Percentiles rank a stretch among this genome's conserved stretches.
Evolutionary conservation across 2,113 vertebrate species (phyloP).

Genomic region (Noctilio leporinus): DNA sequence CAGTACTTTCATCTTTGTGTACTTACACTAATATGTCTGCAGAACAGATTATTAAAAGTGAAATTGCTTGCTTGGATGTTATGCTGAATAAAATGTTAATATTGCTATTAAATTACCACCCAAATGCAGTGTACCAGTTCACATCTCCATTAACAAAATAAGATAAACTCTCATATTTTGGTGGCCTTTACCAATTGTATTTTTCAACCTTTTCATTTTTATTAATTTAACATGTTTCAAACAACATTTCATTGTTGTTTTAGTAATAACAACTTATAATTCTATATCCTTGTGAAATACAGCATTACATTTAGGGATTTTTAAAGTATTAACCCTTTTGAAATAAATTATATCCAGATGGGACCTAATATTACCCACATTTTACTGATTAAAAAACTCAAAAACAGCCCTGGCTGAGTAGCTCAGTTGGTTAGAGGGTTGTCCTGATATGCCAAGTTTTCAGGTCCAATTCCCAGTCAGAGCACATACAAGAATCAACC

Average conservation of each 20-base stretch:
- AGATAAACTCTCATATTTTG: not conserved
- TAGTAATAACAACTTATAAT: not conserved
- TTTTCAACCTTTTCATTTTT: not conserved
- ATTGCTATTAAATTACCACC: not conserved
- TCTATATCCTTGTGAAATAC: not conserved
- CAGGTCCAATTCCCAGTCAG: too few relatives aligned
- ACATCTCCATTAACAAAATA: not conserved
- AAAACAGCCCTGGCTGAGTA: not conserved
- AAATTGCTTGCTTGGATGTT: not conserved
- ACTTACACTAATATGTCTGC: not conserved
- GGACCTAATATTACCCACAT: not conserved
- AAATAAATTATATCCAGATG: not conserved
- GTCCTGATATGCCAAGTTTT: too few relatives aligned
- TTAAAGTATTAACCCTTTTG: not conserved
- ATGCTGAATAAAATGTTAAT: not conserved
- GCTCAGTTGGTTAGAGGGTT: too few relatives aligned
- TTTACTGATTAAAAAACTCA: not conserved
- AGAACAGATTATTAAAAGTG: not conserved
- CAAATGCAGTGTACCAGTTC: not conserved
- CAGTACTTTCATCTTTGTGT: not conserved
- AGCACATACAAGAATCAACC: too few relatives aligned
- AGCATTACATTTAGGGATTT: not conserved
- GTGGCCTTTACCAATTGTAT: not conserved
- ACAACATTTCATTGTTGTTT: not conserved
- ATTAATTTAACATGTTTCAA: not conserved